Conservation (phyloP, 2,113 vertebrate species). For the Sebastes schlegelii region DNA sequence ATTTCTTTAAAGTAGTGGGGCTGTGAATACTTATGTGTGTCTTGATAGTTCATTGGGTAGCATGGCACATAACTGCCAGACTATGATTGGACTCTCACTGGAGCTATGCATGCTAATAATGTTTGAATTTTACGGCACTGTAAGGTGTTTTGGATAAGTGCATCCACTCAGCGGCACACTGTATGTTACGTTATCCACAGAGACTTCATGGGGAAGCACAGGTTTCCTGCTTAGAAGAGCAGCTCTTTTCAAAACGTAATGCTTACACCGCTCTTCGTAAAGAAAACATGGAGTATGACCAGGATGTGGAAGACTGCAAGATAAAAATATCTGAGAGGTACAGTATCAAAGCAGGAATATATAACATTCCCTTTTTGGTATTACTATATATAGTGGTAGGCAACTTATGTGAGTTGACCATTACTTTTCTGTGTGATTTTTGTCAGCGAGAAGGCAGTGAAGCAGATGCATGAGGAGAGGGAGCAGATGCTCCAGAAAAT, state of each 20-base stretch:
- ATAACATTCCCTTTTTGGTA: not conserved
- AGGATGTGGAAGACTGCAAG: slow-evolving; percentile 56
- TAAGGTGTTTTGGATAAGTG: slow-evolving; percentile 35
- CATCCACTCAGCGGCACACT: slow-evolving; percentile 17
- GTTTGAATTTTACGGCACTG: slow-evolving; percentile 10
- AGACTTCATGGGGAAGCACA: slow-evolving; percentile 68
- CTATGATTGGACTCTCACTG: slow-evolving; percentile 9
- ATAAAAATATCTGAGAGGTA: slow-evolving; percentile 66
- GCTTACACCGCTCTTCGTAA: slow-evolving; percentile 60
- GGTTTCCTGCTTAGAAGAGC: slow-evolving; percentile 67
- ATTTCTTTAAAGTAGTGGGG: not conserved
- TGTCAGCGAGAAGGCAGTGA: slow-evolving; percentile 72
- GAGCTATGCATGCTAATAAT: slow-evolving; percentile 38
- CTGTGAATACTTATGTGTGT: slow-evolving; percentile 13
- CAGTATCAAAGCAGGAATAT: not conserved
- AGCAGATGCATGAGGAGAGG: slow-evolving; percentile 73
- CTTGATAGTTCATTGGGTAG: slow-evolving; percentile 23
- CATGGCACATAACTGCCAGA: not conserved
- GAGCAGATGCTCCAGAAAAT: slow-evolving; percentile 76
- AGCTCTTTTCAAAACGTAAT: slow-evolving; percentile 63
- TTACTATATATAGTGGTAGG: not conserved
- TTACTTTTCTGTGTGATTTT: slow-evolving; percentile 41
- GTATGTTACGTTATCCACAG: slow-evolving; percentile 66
- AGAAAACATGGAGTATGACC: slow-evolving; percentile 56
- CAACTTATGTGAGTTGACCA: not conserved